Evolutionary conservation across 2,113 vertebrate species (phyloP).

Genomic region (Colossoma macropomum): DNA sequence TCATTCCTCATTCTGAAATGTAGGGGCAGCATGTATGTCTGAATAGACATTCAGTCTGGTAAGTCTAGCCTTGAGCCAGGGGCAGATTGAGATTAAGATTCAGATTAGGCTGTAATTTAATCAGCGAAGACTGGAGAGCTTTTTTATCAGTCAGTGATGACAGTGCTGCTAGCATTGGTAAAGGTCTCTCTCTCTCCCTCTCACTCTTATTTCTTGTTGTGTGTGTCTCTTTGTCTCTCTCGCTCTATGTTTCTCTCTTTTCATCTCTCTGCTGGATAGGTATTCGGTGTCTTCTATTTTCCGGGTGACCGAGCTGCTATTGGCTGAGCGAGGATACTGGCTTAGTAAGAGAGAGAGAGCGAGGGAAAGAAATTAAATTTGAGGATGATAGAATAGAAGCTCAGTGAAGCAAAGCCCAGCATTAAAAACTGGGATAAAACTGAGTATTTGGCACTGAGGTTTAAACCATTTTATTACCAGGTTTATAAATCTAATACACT

Average conservation of each 20-base stretch:
- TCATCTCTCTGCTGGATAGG: neutral
- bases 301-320: neutral
- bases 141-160: neutral
- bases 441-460: neutral
- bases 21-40: neutral
- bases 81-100: constrained; percentile 11
- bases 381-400: neutral
- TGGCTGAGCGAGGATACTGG: neutral
- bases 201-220: neutral
- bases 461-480: constrained; percentile 18
- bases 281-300: constrained; percentile 28
- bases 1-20: neutral
- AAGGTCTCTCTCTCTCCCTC: neutral
- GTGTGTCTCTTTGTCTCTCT: neutral
- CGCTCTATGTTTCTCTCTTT: neutral
- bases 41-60: neutral
- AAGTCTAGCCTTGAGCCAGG: neutral
- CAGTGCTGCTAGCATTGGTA: neutral
- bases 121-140: neutral
- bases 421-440: constrained; percentile 9
- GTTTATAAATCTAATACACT: neutral
- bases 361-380: constrained; percentile 22
- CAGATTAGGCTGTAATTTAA: constrained; percentile 5
- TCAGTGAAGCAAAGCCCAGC: neutral
- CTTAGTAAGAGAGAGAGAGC: neutral